Evolutionary conservation across 2,888 invertebrate species (phyloP), one percentile per base, ranked within the genome.

Genomic region (Philaethria dido): DNA sequence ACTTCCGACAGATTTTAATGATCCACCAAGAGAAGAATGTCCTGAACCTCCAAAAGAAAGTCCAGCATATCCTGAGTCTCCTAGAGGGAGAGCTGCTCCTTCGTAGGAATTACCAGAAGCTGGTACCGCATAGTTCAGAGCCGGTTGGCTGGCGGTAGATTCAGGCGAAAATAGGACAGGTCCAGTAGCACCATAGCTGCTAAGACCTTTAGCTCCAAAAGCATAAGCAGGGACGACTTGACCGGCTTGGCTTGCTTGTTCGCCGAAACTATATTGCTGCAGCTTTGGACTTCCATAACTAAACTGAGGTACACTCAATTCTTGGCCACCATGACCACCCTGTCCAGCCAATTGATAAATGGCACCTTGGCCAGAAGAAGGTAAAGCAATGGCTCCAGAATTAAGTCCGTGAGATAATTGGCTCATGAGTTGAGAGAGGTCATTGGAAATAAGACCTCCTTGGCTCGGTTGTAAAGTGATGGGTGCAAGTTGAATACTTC

Each of bases 121-220:
- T 14, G 83, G 81, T 60, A 80, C 75, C 16, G 79, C 80, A 63
- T 87, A 87, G 18, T 73, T 78, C 11, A 80, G 69, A 44, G 75
- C 66, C n/a, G 75, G 77, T 22, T 80, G 81, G 45, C 69, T 69
- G 29, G 78, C 76, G 9, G 88, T 83, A 52, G 80, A 75, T 52
- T 87, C 83, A 13, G 92, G 92, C 66, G 80, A 82, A 71, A 92
- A 92, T 14, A 91, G 73, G 9, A 92, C 91, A 16, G 93, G 92
- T 22, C 91, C 89, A 65, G 89, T 90, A 20, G 91, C 86, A 59
- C 84, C 75, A 63, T 86, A 93, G 16, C 91, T 88, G 42, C 92
- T 85, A 18, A 93, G 80, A 25, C 93, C 92, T 72, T 93, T 92
- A n/a, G 85, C 81, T 44, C 88, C 89, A 42, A 84, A 74, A 39